Conservation (phyloP, 2,888 invertebrate species). For the Drosophila prostipennis region DNA sequence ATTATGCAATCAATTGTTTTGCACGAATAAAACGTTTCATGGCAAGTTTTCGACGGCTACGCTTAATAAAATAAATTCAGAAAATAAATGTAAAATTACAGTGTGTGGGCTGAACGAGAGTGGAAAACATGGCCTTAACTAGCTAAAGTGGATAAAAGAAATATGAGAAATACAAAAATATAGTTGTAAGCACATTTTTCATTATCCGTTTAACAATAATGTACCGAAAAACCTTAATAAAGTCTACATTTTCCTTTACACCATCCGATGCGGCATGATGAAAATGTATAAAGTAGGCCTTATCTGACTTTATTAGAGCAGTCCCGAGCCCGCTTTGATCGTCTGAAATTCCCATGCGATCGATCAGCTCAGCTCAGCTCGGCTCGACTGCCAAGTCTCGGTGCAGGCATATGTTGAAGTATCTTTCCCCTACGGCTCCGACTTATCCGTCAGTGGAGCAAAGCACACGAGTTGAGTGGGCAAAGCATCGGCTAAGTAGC, state of each 20-base stretch:
- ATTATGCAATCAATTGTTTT: conserved; percentile 33
- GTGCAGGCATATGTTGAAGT: conserved; percentile 38
- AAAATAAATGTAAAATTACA: conserved; percentile 8
- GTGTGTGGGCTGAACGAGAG: not conserved
- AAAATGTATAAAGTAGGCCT: conserved; percentile 29
- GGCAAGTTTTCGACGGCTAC: conserved; percentile 8
- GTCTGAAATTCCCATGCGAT: conserved; percentile 41
- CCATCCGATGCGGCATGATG: conserved; percentile 28
- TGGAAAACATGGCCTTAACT: not conserved
- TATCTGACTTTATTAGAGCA: conserved; percentile 34
- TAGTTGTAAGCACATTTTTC: not conserved
- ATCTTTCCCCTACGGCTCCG: conserved; percentile 29
- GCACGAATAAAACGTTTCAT: conserved; percentile 16
- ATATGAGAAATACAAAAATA: not conserved
- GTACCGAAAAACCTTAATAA: not conserved
- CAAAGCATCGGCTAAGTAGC: conserved; percentile 33
- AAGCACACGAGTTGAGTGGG: conserved; percentile 28
- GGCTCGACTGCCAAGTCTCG: conserved; percentile 26
- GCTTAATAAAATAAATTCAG: conserved; percentile 20
- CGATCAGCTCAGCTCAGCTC: conserved; percentile 29
- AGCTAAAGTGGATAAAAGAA: not conserved
- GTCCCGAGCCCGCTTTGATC: conserved; percentile 28
- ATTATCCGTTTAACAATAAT: not conserved
- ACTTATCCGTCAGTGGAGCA: conserved; percentile 42
- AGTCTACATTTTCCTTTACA: not conserved